Evolutionary conservation across 1,140 invertebrate genomes (phyloP), one percentile per base, ranked within the genome.

Genomic region (Heliconius hermathena): DNA sequence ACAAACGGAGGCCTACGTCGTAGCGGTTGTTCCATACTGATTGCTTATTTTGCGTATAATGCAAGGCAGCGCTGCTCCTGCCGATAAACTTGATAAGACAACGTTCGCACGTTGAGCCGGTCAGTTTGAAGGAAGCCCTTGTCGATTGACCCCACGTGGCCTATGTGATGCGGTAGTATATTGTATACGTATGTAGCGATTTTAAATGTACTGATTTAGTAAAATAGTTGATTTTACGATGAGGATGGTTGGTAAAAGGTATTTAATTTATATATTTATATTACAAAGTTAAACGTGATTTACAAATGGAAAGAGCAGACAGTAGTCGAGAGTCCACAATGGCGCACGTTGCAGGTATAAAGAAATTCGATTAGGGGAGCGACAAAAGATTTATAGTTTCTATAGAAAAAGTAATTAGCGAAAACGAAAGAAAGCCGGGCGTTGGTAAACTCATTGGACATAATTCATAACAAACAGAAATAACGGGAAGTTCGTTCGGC

Each of bases 381-480:
- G 84, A 83, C 81, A 80, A 87, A 90, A 89, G 90, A 93, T 94
- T 92, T 93, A 92, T 91, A 92, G 89, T 94, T 91, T 88, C 88
- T 90, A 88, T 88, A 90, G 87, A 90, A 90, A 93, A 92, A 90
- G 91, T 93, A 93, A 94, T 94, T 94, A 94, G 91, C 89, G 89
- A 90, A 91, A 91, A 86, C 88, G 91, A 93, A 94, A 92, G 91
- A 92, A 93, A 92, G 82, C 87, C 89, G 87, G 87, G 87, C 88
- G 89, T 89, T 88, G 90, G 89, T 91, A 93, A 94, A 93, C 90
- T 93, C 89, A 93, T 93, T 92, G 89, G 89, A 91, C 89, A 93
- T 94, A 93, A 93, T 93, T 94, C 91, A 94, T 93, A 94, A 92
- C 92, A 93, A 94, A 93, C 90, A 93, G 88, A 93, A 94, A 93